Evolutionary conservation across 2,888 invertebrate genomes (phyloP).

Genomic region (Phalera bucephala): DNA sequence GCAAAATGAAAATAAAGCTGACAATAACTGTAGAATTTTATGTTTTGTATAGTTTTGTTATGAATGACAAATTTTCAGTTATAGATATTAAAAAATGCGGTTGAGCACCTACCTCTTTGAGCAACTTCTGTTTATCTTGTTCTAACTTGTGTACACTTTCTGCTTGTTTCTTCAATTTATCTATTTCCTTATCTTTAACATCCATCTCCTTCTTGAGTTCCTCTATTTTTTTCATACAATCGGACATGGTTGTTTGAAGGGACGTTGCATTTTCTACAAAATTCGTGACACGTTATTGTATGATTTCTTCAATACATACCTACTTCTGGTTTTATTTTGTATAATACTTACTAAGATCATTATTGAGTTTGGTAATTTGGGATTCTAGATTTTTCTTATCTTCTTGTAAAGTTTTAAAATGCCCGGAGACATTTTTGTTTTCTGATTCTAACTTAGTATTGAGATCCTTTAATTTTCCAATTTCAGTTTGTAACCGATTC

Average conservation of each 20-base stretch:
- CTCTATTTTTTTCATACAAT: constrained; percentile 85
- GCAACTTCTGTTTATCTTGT: constrained; percentile 82
- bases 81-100: too few species aligned
- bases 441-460: constrained; percentile 73
- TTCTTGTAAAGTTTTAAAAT: constrained; percentile 82
- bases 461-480: constrained; percentile 76
- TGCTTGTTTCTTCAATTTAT: constrained; percentile 84
- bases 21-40: too few species aligned
- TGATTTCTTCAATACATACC: too few species aligned
- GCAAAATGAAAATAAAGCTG: too few species aligned
- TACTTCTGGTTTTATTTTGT: too few species aligned
- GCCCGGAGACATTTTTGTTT: constrained; percentile 63
- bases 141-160: constrained; percentile 72
- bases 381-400: constrained; percentile 85
- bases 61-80: too few species aligned
- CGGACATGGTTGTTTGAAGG: constrained; percentile 79
- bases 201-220: constrained; percentile 85
- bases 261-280: constrained; percentile 78
- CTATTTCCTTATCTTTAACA: constrained; percentile 84
- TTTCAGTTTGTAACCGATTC: constrained; percentile 73
- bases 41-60: too few species aligned
- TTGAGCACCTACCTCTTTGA: constrained; percentile 83
- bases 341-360: constrained; percentile 81
- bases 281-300: background rate
- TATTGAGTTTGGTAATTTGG: constrained; percentile 82